Base-by-base conservation (phyloP, 1,140 invertebrate species). In the Berghia stephanieae region DNA sequence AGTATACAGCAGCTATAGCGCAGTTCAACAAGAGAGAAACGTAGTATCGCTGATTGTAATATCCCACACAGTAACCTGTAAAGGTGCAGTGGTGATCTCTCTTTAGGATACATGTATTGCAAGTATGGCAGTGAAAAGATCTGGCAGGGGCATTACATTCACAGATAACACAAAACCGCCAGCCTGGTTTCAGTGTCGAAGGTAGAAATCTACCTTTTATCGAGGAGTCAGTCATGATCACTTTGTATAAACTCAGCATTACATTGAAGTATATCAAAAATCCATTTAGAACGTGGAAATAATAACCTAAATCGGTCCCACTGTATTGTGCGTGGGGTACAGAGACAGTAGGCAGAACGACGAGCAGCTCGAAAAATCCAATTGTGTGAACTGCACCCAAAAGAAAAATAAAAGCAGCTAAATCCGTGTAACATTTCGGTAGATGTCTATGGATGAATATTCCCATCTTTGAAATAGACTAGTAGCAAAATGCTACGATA, bases 41-140 rank as follows among this genome's bases (percentile, higher is more conserved):
- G 86, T 97, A 98, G 87, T 95, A 98, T 82, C 96, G 91, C 81
- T 95, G 93, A 89, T 98, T 98, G 73, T 91, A 92, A 85, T 96
- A 94, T 1, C 97, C 97, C 34, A 98, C 91, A 89, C 96, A 98
- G 84, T 93, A 95, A 16, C 94, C 94, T 27, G 94, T 94, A 88
- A 98, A 98, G 44, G 94, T 93, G 86, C 97, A 98, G 86, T 99
- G 97, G 89, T 99, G 97, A 87, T 98, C 96, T 82, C 96, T 91
- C 87, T 96, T 96, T 6, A 98, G 87, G 52, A 98, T 94, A 84
- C 97, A 99, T 16, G 88, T 88, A 34, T 93, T 88, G 83, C 97
- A 99, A 42, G 89, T 92, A 66, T 91, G 88, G 84, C 97, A 99
- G 86, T 86, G 85, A 75, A 80, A 84, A 42, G 85, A 82, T 46